Base-by-base conservation (phyloP, 2,797 vertebrate species). In the Acrossocheilus wenchowensis region DNA sequence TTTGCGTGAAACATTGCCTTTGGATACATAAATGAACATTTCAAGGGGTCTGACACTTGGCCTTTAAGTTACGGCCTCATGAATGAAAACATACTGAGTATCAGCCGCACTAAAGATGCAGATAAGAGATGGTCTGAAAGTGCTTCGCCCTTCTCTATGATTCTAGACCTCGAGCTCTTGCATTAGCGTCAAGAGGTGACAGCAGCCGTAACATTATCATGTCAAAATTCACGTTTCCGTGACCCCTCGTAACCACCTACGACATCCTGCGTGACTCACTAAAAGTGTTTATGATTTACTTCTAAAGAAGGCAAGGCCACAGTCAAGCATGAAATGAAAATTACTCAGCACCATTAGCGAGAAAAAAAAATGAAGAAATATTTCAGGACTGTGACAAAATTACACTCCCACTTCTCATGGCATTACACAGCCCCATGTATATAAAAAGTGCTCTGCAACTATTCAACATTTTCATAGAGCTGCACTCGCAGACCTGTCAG, bases 391-490 rank as follows among this genome's bases (percentile, higher is more conserved):
- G 34, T 78, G 74, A 68, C 74, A 68, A 84, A 84, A 92, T 93
- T 89, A 91, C 64, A 90, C 84, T 86, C 45, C 11, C 23, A 88
- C 75, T 89, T 75, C 68, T 84, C 41, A 5, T 43, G 62, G 26
- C 72, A 81, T 78, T 75, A 88, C 75, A 89, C 80, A 50, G 68
- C 80, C 80, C 77, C 2, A 9, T 90, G 89, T 93, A 90, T 0
- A 68, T 92, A 92, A 93, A 93, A 93, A 90, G 74, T 39, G 72
- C 73, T 86, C 88, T 90, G 77, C 75, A 54, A 90, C 90, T 93
- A 91, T 92, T 94, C 92, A 93, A 93, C 93, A 94, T 95, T 95
- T 94, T 91, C 90, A 92, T 82, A 93, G 91, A 92, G 91, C 93
- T 93, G 90, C 92, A 93, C 87, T 93, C 88, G 71, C 71, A 92